Conservation (phyloP, 2,797 vertebrate genomes). For the Cryptoblepharus egeriae region DNA sequence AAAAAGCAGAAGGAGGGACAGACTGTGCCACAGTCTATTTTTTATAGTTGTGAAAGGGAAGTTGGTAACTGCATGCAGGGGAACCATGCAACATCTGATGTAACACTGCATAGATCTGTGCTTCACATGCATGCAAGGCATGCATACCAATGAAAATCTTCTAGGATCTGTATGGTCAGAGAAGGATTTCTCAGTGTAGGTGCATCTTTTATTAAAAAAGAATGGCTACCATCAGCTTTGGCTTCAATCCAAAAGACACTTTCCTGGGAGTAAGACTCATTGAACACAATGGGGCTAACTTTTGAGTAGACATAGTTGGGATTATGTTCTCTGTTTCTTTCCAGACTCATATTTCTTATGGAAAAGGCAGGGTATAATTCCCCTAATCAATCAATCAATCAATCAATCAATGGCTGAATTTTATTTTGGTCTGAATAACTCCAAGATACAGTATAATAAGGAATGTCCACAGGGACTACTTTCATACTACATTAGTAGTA, state of each 20-base stretch:
- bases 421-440: not conserved
- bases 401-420: not conserved
- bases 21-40: not conserved
- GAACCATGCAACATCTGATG: not conserved
- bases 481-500: not conserved
- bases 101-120: not conserved
- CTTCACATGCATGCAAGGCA: not conserved
- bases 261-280: no score
- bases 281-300: no score
- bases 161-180: not conserved
- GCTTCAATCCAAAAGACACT: no score
- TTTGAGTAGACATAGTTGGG: no score
- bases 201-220: not conserved
- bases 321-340: no score
- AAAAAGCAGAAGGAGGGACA: not conserved
- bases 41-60: not conserved
- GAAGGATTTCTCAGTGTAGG: not conserved
- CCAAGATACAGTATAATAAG: not conserved
- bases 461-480: not conserved
- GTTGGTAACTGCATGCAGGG: not conserved
- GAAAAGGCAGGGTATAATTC: no score
- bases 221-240: no score
- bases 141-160: not conserved
- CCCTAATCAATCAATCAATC: no score
- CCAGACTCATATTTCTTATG: not conserved